Evolutionary conservation across 2,113 vertebrate genomes (phyloP), one percentile per base, ranked within the genome.

Genomic region (Mionectes macconnelli): DNA sequence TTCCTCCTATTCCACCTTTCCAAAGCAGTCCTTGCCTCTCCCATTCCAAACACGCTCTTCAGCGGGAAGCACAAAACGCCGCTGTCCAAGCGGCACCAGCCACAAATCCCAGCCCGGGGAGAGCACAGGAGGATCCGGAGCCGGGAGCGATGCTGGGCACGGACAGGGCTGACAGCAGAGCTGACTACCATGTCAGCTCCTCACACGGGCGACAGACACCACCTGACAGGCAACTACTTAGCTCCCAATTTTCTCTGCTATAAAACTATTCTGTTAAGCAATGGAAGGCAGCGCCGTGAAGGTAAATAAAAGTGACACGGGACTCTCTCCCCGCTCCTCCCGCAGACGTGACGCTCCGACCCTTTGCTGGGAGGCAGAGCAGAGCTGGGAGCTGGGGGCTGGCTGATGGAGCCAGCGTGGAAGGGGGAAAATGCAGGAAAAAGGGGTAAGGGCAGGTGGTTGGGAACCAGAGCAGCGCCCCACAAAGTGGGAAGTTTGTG

Each of bases 211-310:
- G 52, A 94, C 95, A 95, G 95, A 74, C 92, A 72, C 84, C 79
- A 56, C 91, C 90, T 97, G 94, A 97, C 96, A 97, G 95, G 91
- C 95, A 93, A 93, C 94, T 92, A 94, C 91, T 97, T 97, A 97
- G 94, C 90, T 96, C 84, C 93, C 91, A 87, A 93, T 97, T 96
- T 96, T 97, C 93, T 40, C 56, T 22, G 87, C 31, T 94, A 93
- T 93, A 92, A 93, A 95, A 95, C 93, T 96, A 93, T 84, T 83
- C 86, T 96, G 95, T 95, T 96, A 92, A 85, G 96, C 88, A 84
- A 57, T 76, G 87, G 87, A 92, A 89, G 84, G 87, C 91, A 93
- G 93, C 27, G 89, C 84, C 42, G 24, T 93, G 92, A 95, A 94
- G 92, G 94, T 96, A 95, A 96, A 96, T 94, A 94, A 87, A 97